phyloP scores from a whole-genome alignment of 2,888 invertebrate genomes.

The Andrena bucephala region DNA sequence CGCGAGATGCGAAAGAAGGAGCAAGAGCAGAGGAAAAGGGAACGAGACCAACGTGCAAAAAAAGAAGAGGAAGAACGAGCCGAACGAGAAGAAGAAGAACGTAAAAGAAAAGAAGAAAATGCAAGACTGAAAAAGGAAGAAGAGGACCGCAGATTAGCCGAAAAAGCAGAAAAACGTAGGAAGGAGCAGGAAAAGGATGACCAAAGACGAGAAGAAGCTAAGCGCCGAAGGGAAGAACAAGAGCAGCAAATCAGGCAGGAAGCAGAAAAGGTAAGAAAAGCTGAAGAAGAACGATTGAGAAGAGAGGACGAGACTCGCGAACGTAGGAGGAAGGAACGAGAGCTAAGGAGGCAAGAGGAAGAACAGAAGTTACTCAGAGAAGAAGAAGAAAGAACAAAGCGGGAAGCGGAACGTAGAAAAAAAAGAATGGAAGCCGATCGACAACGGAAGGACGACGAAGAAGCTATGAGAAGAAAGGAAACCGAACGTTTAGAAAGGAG shows the following conservation, averaged over 20 bases:
- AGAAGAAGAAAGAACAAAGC: constrained; percentile 75
- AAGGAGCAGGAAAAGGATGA: constrained; percentile 55
- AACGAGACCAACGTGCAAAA: constrained; percentile 72
- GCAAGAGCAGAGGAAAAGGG: constrained; percentile 63
- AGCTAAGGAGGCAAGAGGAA: constrained; percentile 45
- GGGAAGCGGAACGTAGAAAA: constrained; percentile 66
- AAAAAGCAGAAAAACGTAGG: constrained; percentile 47
- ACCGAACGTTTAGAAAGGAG: constrained; percentile 83
- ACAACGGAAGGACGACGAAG: constrained; percentile 57
- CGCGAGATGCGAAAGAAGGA: constrained; percentile 46
- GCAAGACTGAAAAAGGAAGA: constrained; percentile 55
- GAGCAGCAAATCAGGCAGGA: constrained; percentile 63
- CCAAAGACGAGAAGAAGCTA: constrained; percentile 51
- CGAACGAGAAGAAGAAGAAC: constrained; percentile 42
- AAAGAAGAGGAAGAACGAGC: constrained; percentile 70
- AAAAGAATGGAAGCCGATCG: constrained; percentile 55
- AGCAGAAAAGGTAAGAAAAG: constrained; percentile 52
- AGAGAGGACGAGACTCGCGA: constrained; percentile 70
- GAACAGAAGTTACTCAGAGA: constrained; percentile 74
- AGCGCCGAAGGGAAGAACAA: constrained; percentile 49
- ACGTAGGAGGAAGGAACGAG: constrained; percentile 43
- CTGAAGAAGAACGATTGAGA: constrained; percentile 64
- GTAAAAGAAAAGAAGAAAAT: constrained; percentile 73
- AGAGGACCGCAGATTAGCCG: constrained; percentile 61
- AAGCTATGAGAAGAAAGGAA: constrained; percentile 54